phyloP scores from a whole-genome alignment of 2,113 vertebrate genomes.

The Oncorhynchus clarkii region DNA sequence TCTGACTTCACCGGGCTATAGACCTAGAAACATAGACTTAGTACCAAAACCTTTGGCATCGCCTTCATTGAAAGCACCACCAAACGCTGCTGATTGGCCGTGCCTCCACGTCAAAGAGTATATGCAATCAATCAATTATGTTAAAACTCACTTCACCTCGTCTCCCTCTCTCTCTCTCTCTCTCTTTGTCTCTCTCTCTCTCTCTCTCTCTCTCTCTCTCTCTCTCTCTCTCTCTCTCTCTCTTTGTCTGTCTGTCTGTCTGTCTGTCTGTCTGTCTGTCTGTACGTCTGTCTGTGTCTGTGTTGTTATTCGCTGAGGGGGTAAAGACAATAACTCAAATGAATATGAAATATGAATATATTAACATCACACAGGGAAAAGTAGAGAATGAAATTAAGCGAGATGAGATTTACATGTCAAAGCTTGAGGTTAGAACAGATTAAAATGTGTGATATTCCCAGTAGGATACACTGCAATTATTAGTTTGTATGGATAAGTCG shows the following conservation, averaged over 20 bases:
- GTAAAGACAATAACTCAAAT: constrained; percentile 61
- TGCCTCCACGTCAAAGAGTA: too few species aligned
- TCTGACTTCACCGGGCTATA: too few species aligned
- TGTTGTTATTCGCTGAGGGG: constrained; percentile 54
- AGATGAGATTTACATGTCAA: constrained; percentile 64
- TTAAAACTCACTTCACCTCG: too few species aligned
- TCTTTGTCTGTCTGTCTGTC: too few species aligned
- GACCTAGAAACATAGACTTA: too few species aligned
- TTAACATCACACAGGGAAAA: constrained; percentile 49
- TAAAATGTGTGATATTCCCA: constrained; percentile 56
- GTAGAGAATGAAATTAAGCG: constrained; percentile 51
- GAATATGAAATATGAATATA: constrained; percentile 64
- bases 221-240: too few species aligned
- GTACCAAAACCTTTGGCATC: too few species aligned
- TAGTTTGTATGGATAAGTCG: constrained; percentile 67
- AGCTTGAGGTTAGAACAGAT: constrained; percentile 64
- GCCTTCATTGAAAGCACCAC: too few species aligned
- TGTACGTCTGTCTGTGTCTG: neutral
- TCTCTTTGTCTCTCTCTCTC: too few species aligned
- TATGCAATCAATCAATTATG: neutral
- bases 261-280: too few species aligned
- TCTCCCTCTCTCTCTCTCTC: neutral
- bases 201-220: too few species aligned
- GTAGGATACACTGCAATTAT: constrained; percentile 56
- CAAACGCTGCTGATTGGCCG: too few species aligned